Percentiles rank a stretch among this genome's conserved stretches.
These are phyloP conservation scores for Stegodyphus dumicola DNA, from an alignment of 1,140 invertebrate genomes.

Conservation along the genomic window DNA sequence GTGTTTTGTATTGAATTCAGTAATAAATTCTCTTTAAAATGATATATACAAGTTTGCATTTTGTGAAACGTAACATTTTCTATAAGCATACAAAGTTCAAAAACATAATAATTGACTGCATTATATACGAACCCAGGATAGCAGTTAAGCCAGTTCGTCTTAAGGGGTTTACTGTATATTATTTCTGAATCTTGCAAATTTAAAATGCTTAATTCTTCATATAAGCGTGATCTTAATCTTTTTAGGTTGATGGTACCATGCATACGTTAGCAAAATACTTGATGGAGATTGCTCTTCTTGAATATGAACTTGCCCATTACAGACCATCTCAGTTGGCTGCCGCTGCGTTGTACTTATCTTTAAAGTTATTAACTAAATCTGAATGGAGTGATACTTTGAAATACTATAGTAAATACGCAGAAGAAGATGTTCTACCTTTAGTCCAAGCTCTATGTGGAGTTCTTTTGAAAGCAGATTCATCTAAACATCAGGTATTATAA, in stretches of 20 bases:
- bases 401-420: slow-evolving; percentile 70
- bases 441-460: slow-evolving; percentile 69
- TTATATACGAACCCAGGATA: too few relatives aligned
- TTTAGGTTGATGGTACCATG: slow-evolving; percentile 75
- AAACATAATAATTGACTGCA: too few relatives aligned
- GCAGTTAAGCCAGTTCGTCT: too few relatives aligned
- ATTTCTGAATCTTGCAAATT: too few relatives aligned
- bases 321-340: slow-evolving; percentile 85
- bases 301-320: slow-evolving; percentile 84
- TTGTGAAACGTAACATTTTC: too few relatives aligned
- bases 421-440: slow-evolving; percentile 67
- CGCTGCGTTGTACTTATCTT: slow-evolving; percentile 78
- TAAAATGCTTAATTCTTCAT: too few relatives aligned
- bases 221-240: background rate
- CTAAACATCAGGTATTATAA: slow-evolving; percentile 63
- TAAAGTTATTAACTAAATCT: slow-evolving; percentile 68
- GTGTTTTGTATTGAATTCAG: too few relatives aligned
- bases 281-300: slow-evolving; percentile 84
- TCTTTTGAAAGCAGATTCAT: slow-evolving; percentile 68
- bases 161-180: too few relatives aligned
- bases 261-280: slow-evolving; percentile 94
- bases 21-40: too few relatives aligned
- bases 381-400: slow-evolving; percentile 70
- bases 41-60: too few relatives aligned
- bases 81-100: too few relatives aligned